Conservation (phyloP, 2,113 vertebrate genomes). For the Ellobius talpinus region DNA sequence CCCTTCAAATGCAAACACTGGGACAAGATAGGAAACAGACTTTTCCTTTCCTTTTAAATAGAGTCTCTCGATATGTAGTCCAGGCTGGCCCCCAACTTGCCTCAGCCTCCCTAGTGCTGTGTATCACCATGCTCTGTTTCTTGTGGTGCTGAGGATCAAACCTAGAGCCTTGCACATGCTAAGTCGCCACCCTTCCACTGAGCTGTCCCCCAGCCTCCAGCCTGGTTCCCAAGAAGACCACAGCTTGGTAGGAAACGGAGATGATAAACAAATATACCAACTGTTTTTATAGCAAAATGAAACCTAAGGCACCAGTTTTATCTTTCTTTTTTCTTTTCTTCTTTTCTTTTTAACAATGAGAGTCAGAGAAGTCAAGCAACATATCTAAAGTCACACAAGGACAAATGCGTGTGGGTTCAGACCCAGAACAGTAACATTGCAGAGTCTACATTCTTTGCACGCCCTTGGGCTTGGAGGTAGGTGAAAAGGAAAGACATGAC, state of each 20-base stretch:
- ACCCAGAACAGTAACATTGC: not conserved
- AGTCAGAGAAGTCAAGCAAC: not conserved
- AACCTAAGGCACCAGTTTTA: not conserved
- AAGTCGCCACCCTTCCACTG: no score
- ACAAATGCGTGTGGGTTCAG: not conserved
- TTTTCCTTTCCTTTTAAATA: not conserved
- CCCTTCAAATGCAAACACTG: no score
- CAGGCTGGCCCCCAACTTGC: not conserved
- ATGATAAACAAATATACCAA: not conserved
- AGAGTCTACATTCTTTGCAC: not conserved
- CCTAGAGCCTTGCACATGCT: not conserved
- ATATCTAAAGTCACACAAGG: constrained; percentile 32
- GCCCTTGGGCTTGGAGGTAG: not conserved
- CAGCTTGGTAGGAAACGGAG: not conserved
- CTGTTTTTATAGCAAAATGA: not conserved
- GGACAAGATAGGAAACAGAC: not conserved
- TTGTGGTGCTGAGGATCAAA: not conserved
- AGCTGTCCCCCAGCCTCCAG: not conserved
- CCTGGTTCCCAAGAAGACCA: not conserved
- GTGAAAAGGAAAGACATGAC: not conserved
- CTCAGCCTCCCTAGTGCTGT: not conserved
- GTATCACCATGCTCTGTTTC: not conserved
- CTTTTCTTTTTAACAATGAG: not conserved
- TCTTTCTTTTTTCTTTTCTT: not conserved
- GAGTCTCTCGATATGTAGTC: not conserved